A percentile compares a stretch with the other conserved stretches of the same genome.
Evolutionary conservation across 2,113 vertebrate species (phyloP).

Genomic region (Amphiprion ocellaris): DNA sequence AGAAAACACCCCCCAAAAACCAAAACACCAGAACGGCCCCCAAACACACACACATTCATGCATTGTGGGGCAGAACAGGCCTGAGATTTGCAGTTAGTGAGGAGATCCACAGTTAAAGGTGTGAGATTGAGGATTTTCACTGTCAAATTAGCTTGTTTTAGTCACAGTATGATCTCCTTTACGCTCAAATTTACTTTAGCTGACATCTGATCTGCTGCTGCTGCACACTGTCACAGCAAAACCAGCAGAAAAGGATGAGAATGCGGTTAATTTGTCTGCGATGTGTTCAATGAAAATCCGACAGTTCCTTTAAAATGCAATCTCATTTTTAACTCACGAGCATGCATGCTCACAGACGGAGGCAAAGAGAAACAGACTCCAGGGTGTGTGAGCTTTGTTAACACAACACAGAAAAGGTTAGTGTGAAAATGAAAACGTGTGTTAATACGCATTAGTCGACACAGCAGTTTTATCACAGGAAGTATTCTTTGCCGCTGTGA

Average conservation of each 20-base stretch:
- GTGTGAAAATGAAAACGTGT: constrained; percentile 52
- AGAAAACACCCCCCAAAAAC: constrained; percentile 61
- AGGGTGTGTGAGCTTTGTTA: constrained; percentile 36
- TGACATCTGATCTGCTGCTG: neutral
- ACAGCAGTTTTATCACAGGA: constrained; percentile 3
- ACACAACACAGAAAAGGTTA: constrained; percentile 61
- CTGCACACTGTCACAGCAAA: neutral
- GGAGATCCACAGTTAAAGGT: constrained; percentile 60
- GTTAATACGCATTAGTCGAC: constrained; percentile 19
- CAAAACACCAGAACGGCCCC: constrained; percentile 56
- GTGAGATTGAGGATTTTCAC: constrained; percentile 49
- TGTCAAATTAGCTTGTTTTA: constrained; percentile 8
- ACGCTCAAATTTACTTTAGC: neutral
- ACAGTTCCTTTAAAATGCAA: constrained; percentile 56
- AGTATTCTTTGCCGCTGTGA: constrained; percentile 18
- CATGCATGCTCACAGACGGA: constrained; percentile 51
- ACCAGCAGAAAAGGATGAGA: neutral
- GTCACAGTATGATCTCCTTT: neutral
- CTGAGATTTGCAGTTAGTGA: constrained; percentile 46
- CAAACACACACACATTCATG: constrained; percentile 53
- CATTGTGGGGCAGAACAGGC: constrained; percentile 40
- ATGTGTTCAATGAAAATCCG: constrained; percentile 56
- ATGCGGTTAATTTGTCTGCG: constrained; percentile 9
- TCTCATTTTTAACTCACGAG: constrained; percentile 37
- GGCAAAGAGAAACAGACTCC: constrained; percentile 26